phyloP scores from a whole-genome alignment of 2,888 invertebrate species.

The Drosophila anomelani region DNA sequence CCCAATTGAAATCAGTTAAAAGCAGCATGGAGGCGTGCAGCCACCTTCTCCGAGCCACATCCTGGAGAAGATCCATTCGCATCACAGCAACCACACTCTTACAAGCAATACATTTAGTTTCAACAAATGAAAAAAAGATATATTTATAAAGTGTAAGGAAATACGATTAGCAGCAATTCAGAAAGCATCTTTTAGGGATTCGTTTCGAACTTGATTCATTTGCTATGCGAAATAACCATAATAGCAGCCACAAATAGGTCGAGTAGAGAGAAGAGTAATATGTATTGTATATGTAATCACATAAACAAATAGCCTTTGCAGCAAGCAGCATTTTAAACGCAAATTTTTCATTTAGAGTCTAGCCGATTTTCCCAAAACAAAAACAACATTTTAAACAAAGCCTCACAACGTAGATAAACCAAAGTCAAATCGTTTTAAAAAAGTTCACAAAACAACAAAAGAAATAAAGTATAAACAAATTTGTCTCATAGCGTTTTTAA shows the following conservation, averaged over 20 bases:
- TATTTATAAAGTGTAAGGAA: conserved; percentile 29
- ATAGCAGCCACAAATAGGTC: conserved; percentile 19
- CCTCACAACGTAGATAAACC: conserved; percentile 45
- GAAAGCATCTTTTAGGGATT: conserved; percentile 30
- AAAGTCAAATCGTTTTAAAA: conserved; percentile 44
- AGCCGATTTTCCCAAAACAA: conserved; percentile 32
- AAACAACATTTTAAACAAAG: conserved; percentile 31
- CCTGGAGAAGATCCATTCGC: conserved; percentile 25
- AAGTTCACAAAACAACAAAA: conserved; percentile 27
- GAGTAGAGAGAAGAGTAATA: conserved; percentile 36
- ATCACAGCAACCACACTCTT: conserved; percentile 26
- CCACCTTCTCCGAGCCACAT: conserved; percentile 21
- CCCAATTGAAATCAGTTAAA: conserved; percentile 36
- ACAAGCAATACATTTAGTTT: conserved; percentile 45
- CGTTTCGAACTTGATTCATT: conserved; percentile 35
- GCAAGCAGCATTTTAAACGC: conserved; percentile 45
- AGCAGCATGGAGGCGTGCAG: conserved; percentile 18
- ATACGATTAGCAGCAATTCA: conserved; percentile 37
- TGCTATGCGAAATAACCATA: conserved; percentile 30
- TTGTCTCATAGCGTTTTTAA: conserved; percentile 59
- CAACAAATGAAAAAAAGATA: conserved; percentile 7
- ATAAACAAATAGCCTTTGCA: conserved; percentile 42
- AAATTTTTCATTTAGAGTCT: conserved; percentile 36
- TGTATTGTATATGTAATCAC: conserved; percentile 46
- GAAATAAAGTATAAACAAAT: conserved; percentile 32